These are phyloP conservation scores for Zaprionus gabonicus DNA, from an alignment of 1,140 invertebrate genomes.

Conservation along the genomic window DNA sequence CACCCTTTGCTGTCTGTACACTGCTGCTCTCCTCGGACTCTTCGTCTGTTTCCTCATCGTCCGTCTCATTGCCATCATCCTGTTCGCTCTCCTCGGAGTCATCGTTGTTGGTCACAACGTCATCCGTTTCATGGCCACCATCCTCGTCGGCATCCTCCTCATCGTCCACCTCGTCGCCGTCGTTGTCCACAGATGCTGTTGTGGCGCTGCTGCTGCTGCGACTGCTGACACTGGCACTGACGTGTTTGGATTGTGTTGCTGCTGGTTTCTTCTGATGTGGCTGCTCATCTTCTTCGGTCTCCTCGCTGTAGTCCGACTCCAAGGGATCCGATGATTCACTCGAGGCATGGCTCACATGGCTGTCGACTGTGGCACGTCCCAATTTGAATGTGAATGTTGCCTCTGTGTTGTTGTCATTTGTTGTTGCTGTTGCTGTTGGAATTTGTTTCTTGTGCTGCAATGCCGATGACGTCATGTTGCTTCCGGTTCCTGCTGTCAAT, in stretches of 20 bases:
- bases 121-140: conserved; percentile 61
- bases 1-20: conserved; percentile 87
- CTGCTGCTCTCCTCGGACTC: conserved; percentile 84
- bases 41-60: conserved; percentile 76
- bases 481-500: conserved; percentile 63
- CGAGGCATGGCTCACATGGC: conserved; percentile 44
- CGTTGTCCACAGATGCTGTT: conserved; percentile 53
- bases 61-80: conserved; percentile 79
- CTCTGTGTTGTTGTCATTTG: conserved; percentile 69
- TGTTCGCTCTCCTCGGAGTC: conserved; percentile 74
- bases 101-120: conserved; percentile 51
- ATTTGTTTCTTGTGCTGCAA: conserved; percentile 53
- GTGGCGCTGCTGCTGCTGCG: conserved; percentile 52
- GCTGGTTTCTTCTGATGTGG: conserved; percentile 22
- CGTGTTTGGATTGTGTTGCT: conserved; percentile 31
- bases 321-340: conserved; percentile 82
- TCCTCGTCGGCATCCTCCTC: conserved; percentile 56
- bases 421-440: conserved; percentile 38
- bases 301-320: conserved; percentile 80
- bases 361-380: conserved; percentile 40
- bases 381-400: conserved; percentile 79
- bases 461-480: conserved; percentile 53
- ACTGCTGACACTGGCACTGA: conserved; percentile 24
- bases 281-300: conserved; percentile 56
- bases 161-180: conserved; percentile 49